Evolutionary conservation across 2,113 vertebrate species (phyloP).

Genomic region (Pelmatolapia mariae): DNA sequence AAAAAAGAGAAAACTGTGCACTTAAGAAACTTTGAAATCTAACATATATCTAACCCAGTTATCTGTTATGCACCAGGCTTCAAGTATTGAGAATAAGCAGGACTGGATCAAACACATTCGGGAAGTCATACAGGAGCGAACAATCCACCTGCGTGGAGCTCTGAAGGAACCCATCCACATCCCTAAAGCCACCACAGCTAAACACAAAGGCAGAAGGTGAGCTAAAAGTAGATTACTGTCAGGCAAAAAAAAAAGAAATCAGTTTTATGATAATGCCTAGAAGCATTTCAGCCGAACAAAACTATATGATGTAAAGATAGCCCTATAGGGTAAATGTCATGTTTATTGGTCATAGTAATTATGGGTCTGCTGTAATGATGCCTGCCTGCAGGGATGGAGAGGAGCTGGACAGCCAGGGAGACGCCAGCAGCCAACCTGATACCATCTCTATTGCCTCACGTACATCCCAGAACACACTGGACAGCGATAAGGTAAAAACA

Average conservation of each 20-base stretch:
- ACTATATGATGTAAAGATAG: neutral
- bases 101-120: slow-evolving; percentile 99
- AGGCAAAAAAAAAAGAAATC: neutral
- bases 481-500: slow-evolving; percentile 91
- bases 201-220: slow-evolving; percentile 91
- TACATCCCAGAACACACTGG: slow-evolving; percentile 96
- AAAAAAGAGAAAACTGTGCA: neutral
- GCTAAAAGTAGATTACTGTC: neutral
- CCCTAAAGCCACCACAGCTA: slow-evolving; percentile 87
- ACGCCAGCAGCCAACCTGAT: slow-evolving; percentile 96
- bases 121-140: slow-evolving; percentile 97
- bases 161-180: slow-evolving; percentile 98
- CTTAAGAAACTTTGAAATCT: neutral
- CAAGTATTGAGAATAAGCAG: slow-evolving; percentile 98
- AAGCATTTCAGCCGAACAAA: neutral
- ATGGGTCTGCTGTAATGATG: neutral
- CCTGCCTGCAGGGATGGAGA: slow-evolving; percentile 86
- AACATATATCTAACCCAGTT: neutral
- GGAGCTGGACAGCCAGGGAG: slow-evolving; percentile 97
- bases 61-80: slow-evolving; percentile 75
- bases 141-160: slow-evolving; percentile 93
- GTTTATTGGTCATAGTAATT: neutral
- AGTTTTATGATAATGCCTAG: neutral
- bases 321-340: neutral
- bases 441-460: slow-evolving; percentile 97